Conservation (phyloP, 2,888 invertebrate species). For the Eupithecia dodoneata region DNA sequence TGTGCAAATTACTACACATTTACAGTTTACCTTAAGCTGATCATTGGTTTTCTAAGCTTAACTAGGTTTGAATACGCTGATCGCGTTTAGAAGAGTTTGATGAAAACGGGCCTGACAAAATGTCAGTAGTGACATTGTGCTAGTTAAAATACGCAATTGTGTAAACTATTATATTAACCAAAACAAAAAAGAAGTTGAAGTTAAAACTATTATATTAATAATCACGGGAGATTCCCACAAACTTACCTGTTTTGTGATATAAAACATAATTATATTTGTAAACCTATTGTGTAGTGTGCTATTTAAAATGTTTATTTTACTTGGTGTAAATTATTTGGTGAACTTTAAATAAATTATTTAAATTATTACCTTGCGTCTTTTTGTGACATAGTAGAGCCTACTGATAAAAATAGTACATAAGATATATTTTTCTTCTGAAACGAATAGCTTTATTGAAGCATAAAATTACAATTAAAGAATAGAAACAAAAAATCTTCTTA, state of each 20-base stretch:
- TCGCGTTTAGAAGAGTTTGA: neutral
- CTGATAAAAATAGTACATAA: neutral
- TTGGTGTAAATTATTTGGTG: slow-evolving; percentile 74
- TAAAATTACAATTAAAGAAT: neutral
- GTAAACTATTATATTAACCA: slow-evolving; percentile 2
- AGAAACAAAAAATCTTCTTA: too few relatives aligned
- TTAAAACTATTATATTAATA: slow-evolving; percentile 19
- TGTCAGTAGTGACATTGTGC: neutral
- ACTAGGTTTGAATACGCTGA: neutral
- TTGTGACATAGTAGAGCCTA: neutral
- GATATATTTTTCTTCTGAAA: neutral
- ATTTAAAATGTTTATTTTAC: slow-evolving; percentile 59
- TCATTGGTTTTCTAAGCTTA: neutral
- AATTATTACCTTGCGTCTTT: slow-evolving; percentile 51
- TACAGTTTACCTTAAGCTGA: neutral
- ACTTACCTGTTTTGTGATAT: slow-evolving; percentile 60
- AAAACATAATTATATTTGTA: slow-evolving; percentile 46
- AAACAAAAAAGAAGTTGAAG: too few relatives aligned
- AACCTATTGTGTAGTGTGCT: slow-evolving; percentile 50
- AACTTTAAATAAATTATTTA: slow-evolving; percentile 75
- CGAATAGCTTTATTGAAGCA: neutral
- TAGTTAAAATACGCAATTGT: neutral
- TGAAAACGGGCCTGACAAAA: neutral
- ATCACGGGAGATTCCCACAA: slow-evolving; percentile 35
- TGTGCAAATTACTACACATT: too few relatives aligned